A percentile compares a stretch with the other conserved stretches of the same genome.
Evolutionary conservation across 2,888 invertebrate species (phyloP).

Genomic region (Drosophila buzzatii): DNA sequence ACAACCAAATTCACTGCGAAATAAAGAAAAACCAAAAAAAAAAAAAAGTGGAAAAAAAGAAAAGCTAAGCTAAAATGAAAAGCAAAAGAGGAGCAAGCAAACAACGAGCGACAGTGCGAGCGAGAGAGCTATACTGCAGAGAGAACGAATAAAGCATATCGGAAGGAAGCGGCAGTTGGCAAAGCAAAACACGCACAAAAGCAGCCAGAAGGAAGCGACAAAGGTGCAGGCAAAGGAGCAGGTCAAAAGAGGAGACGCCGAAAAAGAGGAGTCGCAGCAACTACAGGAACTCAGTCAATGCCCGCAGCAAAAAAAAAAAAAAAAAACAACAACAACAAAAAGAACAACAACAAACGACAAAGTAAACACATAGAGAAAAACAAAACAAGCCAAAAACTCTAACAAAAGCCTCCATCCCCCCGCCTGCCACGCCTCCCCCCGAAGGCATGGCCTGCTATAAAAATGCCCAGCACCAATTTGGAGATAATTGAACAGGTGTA

Average conservation of each 20-base stretch:
- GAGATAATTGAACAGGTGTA: constrained; percentile 42
- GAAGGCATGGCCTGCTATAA: constrained; percentile 24
- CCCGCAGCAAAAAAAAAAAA: constrained; percentile 72
- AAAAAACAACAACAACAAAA: constrained; percentile 61
- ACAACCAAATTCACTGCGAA: constrained; percentile 83
- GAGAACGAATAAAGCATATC: constrained; percentile 55
- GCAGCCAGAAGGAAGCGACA: constrained; percentile 22
- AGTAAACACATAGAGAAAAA: constrained; percentile 62
- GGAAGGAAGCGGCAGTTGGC: constrained; percentile 78
- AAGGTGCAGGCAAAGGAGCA: background rate
- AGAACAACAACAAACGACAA: constrained; percentile 69
- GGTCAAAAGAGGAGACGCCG: background rate
- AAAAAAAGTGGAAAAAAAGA: constrained; percentile 23
- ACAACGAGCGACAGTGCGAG: background rate
- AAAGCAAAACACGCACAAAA: constrained; percentile 73
- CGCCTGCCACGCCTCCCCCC: constrained; percentile 2
- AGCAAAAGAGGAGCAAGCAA: constrained; percentile 31
- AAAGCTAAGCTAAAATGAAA: constrained; percentile 43
- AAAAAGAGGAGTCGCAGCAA: constrained; percentile 9
- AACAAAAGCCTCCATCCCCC: background rate
- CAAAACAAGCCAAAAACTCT: constrained; percentile 56
- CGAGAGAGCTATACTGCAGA: background rate
- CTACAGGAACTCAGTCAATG: constrained; percentile 80
- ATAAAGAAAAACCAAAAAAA: constrained; percentile 65
- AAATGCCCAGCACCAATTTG: constrained; percentile 57